Conservation (phyloP, 2,797 vertebrate genomes). For the Pangasius macronema region DNA sequence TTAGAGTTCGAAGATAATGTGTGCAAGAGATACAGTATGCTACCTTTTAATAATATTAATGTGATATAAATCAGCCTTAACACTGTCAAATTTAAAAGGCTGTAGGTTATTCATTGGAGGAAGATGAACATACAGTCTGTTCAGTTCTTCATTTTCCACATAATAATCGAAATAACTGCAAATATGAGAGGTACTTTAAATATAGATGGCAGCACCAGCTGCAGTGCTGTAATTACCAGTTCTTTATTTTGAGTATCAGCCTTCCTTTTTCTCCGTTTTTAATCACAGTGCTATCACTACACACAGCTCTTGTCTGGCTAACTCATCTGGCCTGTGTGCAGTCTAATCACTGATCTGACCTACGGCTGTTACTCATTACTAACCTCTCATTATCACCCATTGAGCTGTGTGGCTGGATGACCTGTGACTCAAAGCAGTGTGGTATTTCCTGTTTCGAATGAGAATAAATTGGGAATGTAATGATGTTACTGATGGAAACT, state of each 20-base stretch:
- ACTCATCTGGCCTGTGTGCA: constrained; percentile 57
- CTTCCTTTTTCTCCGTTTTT: constrained; percentile 7
- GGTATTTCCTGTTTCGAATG: constrained; percentile 66
- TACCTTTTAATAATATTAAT: not conserved
- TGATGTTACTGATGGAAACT: constrained; percentile 74
- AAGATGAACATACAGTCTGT: not conserved
- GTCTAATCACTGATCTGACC: constrained; percentile 72
- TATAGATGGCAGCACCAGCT: not conserved
- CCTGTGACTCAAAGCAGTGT: constrained; percentile 65
- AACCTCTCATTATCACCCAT: constrained; percentile 62
- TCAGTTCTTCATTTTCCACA: not conserved
- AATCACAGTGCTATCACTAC: constrained; percentile 2
- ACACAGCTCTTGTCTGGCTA: constrained; percentile 33
- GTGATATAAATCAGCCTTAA: not conserved
- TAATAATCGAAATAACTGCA: constrained; percentile 1
- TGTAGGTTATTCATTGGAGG: not conserved
- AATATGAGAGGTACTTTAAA: not conserved
- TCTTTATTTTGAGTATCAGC: constrained; percentile 10
- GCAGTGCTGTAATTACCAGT: constrained; percentile 6
- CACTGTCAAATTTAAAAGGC: not conserved
- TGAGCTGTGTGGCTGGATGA: constrained; percentile 64
- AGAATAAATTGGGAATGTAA: constrained; percentile 69
- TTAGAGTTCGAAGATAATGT: not conserved
- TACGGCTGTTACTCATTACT: constrained; percentile 69
- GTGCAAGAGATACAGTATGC: not conserved